These are phyloP conservation scores for Busseola fusca DNA, from an alignment of 2,888 invertebrate species.

Conservation along the genomic window DNA sequence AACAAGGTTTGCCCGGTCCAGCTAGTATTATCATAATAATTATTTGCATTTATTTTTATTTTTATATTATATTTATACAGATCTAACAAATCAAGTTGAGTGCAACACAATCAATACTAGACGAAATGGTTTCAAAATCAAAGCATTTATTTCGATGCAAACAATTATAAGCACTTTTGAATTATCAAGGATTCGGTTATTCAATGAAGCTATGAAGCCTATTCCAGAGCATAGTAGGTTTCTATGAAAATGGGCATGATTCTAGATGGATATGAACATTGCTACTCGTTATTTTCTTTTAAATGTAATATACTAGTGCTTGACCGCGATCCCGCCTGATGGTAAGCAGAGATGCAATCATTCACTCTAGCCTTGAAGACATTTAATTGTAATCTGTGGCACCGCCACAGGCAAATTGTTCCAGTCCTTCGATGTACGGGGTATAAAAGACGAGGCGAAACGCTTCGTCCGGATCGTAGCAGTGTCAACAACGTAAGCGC, in stretches of 20 bases:
- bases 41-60: neutral
- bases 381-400: too few species aligned
- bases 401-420: too few species aligned
- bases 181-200: neutral
- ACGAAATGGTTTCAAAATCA: neutral
- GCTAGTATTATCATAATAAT: neutral
- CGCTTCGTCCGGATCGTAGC: too few species aligned
- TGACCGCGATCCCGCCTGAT: too few species aligned
- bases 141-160: neutral
- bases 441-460: too few species aligned
- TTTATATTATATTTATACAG: neutral
- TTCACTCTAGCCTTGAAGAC: too few species aligned
- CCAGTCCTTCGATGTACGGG: too few species aligned
- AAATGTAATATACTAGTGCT: too few species aligned
- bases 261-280: neutral
- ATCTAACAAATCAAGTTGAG: neutral
- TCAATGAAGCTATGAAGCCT: neutral
- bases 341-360: too few species aligned
- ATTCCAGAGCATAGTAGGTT: neutral
- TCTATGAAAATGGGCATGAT: neutral
- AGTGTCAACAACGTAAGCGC: too few species aligned
- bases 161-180: neutral
- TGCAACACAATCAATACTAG: neutral
- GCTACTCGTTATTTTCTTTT: too few species aligned
- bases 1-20: conserved; percentile 37